Base-by-base conservation (phyloP, 2,888 invertebrate species). In the Sarcophaga subvicina region DNA sequence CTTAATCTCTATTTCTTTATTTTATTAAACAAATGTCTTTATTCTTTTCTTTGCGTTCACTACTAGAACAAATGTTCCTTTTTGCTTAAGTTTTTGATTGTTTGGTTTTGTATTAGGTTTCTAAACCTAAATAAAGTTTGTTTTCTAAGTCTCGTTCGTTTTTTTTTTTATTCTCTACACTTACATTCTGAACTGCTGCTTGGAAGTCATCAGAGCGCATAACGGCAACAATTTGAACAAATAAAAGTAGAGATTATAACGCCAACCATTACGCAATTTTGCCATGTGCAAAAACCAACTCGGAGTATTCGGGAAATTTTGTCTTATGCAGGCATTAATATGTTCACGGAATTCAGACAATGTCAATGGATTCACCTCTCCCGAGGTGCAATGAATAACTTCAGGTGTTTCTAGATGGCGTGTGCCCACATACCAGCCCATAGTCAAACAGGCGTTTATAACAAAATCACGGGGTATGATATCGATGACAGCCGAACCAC, bases 401-500 rank as follows among this genome's bases (percentile, higher is more conserved):
- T 94, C 94, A 3, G 93, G 93, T 60, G 91, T 89, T 2, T 91
- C 91, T n/a, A 94, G 22, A 17, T 90, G 85, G 6, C 91, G 90
- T 25, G 93, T 93, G 62, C 93, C 94, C 83, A 92, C 93, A 89
- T 93, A 94, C 93, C 94, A 94, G 67, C 91, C 93, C 92, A 94
- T 92, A 37, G 92, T 92, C 54, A 94, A 87, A 2, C 93, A 92
- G 3, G 93, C 92, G 80, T 93, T 94, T 75, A 93, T 93, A 27
- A 94, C 93, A 90, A 92, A 94, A 87, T 94, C 94, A 87, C 93
- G 93, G 20, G 94, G 94, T 85, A 94, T 93, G 59, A 94, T 92
- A 78, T 94, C 94, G 64, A 94, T 92, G 4, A 93, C 89, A 77
- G 94, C 91, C 22, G 90, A 90, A 2, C 93, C 91, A 27, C 91